Evolutionary conservation across 2,888 invertebrate genomes (phyloP).

Genomic region (Erannis defoliaria): DNA sequence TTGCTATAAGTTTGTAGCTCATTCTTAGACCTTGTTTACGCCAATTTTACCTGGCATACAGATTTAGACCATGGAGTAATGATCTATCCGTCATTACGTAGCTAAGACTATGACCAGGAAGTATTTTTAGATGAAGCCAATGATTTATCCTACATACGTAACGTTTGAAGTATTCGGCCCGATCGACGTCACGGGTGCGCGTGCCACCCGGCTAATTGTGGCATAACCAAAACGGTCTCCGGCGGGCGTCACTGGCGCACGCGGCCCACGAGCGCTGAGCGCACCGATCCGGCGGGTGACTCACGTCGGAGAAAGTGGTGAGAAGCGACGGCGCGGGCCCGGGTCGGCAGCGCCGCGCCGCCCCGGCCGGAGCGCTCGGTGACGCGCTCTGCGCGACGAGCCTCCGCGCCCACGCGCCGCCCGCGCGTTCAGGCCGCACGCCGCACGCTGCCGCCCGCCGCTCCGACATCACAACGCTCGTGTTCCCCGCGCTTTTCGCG

Average conservation of each 20-base stretch:
- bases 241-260: slow-evolving; percentile 61
- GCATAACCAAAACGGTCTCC: slow-evolving; percentile 81
- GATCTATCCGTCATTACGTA: slow-evolving; percentile 63
- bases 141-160: slow-evolving; percentile 79
- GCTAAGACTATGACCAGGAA: slow-evolving; percentile 63
- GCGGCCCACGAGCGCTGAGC: slow-evolving; percentile 52
- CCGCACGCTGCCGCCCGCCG: slow-evolving; percentile 65
- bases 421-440: slow-evolving; percentile 69
- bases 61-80: slow-evolving; percentile 55
- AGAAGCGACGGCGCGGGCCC: slow-evolving; percentile 48
- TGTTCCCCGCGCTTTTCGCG: slow-evolving; percentile 82
- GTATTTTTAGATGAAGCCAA: slow-evolving; percentile 74
- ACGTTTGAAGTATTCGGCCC: slow-evolving; percentile 71
- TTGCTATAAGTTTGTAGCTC: background rate
- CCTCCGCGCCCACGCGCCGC: slow-evolving; percentile 75
- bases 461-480: slow-evolving; percentile 72
- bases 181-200: slow-evolving; percentile 79
- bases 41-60: slow-evolving; percentile 40
- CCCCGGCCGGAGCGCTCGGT: slow-evolving; percentile 45
- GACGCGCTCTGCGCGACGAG: slow-evolving; percentile 68
- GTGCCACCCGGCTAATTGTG: slow-evolving; percentile 79
- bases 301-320: slow-evolving; percentile 67
- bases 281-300: slow-evolving; percentile 75
- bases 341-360: slow-evolving; percentile 50
- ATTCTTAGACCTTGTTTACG: background rate